These are phyloP conservation scores for Brachionus angularis DNA, from an alignment of 1,140 invertebrate species.

Conservation along the genomic window DNA sequence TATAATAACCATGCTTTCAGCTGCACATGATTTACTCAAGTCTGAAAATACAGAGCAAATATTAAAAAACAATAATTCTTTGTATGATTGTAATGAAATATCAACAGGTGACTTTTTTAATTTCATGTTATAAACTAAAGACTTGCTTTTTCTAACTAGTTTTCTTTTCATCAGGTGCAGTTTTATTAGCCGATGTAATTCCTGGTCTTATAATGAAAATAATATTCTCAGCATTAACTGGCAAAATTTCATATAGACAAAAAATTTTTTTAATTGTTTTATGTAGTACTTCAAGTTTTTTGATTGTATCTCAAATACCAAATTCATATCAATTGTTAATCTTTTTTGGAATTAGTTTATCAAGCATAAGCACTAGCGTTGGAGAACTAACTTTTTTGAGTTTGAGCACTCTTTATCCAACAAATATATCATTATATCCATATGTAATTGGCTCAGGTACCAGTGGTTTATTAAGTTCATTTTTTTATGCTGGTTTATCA, in stretches of 20 bases:
- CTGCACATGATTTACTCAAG: constrained; percentile 73
- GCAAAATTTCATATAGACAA: constrained; percentile 50
- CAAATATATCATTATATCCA: constrained; percentile 69
- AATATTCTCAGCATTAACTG: constrained; percentile 67
- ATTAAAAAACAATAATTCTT: background rate
- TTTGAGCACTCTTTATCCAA: constrained; percentile 65
- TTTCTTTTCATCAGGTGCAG: too few relatives aligned
- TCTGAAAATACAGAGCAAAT: constrained; percentile 46
- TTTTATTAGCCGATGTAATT: constrained; percentile 75
- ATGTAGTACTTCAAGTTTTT: constrained; percentile 34
- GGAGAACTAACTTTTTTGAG: constrained; percentile 74
- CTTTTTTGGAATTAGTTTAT: constrained; percentile 69
- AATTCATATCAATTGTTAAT: constrained; percentile 24
- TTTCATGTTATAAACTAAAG: background rate
- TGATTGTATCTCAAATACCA: constrained; percentile 44
- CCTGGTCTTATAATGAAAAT: constrained; percentile 71
- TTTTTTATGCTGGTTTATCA: constrained; percentile 69
- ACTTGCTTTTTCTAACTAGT: background rate
- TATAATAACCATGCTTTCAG: constrained; percentile 81
- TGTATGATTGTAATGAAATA: constrained; percentile 64
- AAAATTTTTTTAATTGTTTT: constrained; percentile 39
- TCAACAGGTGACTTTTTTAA: constrained; percentile 61
- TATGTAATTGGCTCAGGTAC: constrained; percentile 79
- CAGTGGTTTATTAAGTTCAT: constrained; percentile 73
- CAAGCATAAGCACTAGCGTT: constrained; percentile 72